A percentile compares a stretch with the other conserved stretches of the same genome.
These are phyloP conservation scores for Furnarius figulus DNA, from an alignment of 2,113 vertebrate species.

Conservation along the genomic window DNA sequence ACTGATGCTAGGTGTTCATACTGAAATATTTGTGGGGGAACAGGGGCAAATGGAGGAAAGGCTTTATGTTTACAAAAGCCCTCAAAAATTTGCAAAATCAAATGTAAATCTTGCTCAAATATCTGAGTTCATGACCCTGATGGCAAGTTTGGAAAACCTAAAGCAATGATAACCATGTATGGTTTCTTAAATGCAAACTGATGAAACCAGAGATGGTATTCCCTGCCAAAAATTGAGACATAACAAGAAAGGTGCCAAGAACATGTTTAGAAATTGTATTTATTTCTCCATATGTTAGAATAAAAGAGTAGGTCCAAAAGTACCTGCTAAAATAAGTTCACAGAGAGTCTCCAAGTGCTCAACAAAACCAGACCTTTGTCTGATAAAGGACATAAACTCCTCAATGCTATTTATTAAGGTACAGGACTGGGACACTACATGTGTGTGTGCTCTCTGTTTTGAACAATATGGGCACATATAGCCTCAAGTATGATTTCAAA, in stretches of 20 bases:
- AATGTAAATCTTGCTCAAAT: background rate
- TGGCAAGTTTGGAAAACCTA: background rate
- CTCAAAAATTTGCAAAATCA: background rate
- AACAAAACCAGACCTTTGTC: background rate
- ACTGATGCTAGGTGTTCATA: background rate
- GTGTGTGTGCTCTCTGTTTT: background rate
- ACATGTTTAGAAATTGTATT: conserved; percentile 38
- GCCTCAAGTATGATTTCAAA: background rate
- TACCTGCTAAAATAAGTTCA: conserved; percentile 10
- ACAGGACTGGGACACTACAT: background rate
- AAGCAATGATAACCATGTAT: conserved; percentile 27
- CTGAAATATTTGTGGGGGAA: background rate
- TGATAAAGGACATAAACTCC: background rate
- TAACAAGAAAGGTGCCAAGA: conserved; percentile 34
- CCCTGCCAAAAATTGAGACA: conserved; percentile 41
- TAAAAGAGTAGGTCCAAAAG: background rate
- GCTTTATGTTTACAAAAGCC: background rate
- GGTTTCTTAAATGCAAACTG: conserved; percentile 19
- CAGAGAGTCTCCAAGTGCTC: background rate
- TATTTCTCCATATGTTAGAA: conserved; percentile 25
- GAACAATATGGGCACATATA: background rate
- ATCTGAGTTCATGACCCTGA: background rate
- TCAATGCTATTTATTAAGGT: background rate
- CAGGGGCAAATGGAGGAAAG: background rate
- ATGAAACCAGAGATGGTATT: conserved; percentile 27